Evolutionary conservation across 2,113 vertebrate genomes (phyloP).

Genomic region (Phalacrocorax pelagicus): DNA sequence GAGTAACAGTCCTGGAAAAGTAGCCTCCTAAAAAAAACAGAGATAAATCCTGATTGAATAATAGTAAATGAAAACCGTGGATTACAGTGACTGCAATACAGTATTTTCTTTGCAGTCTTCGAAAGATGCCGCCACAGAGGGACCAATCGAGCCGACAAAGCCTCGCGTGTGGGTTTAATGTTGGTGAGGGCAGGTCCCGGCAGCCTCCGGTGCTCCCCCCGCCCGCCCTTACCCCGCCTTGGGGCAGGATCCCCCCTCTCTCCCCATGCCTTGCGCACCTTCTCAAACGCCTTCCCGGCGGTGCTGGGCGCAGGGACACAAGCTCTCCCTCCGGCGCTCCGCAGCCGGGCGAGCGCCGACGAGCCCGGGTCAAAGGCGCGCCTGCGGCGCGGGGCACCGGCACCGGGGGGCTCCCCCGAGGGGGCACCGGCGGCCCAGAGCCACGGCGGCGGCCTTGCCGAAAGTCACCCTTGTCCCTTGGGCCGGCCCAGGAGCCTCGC

Average conservation of each 20-base stretch:
- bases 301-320: not conserved
- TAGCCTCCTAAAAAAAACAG: slow-evolving; percentile 62
- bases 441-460: not conserved
- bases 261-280: not conserved
- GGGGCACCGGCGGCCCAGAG: not conserved
- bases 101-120: slow-evolving; percentile 30
- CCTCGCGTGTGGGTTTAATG: not conserved
- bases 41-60: slow-evolving; percentile 69
- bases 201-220: not conserved
- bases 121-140: slow-evolving; percentile 8
- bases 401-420: not conserved
- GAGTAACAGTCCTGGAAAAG: slow-evolving; percentile 68
- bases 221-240: not conserved
- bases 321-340: not conserved
- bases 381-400: no score
- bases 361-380: not conserved
- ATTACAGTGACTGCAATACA: slow-evolving; percentile 32
- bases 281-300: not conserved
- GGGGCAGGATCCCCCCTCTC: not conserved
- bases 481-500: not conserved
- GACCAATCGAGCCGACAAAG: not conserved
- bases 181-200: not conserved
- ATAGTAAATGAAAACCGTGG: slow-evolving; percentile 66
- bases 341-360: not conserved
- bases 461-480: not conserved